Evolutionary conservation across 1,140 invertebrate genomes (phyloP), one percentile per base, ranked within the genome.

Genomic region (Drosophila athabasca): DNA sequence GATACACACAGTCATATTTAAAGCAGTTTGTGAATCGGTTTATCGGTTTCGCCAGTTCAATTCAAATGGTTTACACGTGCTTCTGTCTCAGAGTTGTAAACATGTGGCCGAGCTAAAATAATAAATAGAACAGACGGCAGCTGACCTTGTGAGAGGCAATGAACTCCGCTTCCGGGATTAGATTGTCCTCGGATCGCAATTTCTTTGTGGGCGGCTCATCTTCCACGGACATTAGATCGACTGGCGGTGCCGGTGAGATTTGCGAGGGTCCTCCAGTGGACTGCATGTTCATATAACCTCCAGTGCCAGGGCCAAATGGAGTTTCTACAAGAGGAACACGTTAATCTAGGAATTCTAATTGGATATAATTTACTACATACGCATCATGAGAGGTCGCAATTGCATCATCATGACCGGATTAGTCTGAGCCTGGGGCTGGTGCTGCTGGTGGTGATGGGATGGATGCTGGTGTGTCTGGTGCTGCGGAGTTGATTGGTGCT

Each of bases 131-230:
- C 11, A 0, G 3, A 13, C 11, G 35, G 3, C 5, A n/a, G 35
- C 41, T 49, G 59, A 93, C 93, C 90, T 94, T 93, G 52, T 92
- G 92, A 45, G 89, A 52, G 22, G 92, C 72, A 52, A 92, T 84
- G 58, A 92, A 92, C 19, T 92, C 91, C 5, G 94, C 93, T 92
- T 99, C 98, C 0, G 98, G 96, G 69, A 99, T 95, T 0, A 99
- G 93, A 29, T 95, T 95, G 84, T 99, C 98, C 92, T 99, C 98
- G 0, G 97, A 97, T 58, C 97, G 95, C 39, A 95, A 91, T 91
- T 98, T 96, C 92, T 99, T 99, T 15, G 95, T 93, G 0, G 96
- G 94, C 2, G 98, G 97, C 90, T 98, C 97, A 58, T 98, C 97
- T 29, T 96, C 96, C 1, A 93, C 91, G 1, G 72, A 59, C 67